Evolutionary conservation across 2,888 invertebrate genomes (phyloP).

Genomic region (Bombylius discolor): DNA sequence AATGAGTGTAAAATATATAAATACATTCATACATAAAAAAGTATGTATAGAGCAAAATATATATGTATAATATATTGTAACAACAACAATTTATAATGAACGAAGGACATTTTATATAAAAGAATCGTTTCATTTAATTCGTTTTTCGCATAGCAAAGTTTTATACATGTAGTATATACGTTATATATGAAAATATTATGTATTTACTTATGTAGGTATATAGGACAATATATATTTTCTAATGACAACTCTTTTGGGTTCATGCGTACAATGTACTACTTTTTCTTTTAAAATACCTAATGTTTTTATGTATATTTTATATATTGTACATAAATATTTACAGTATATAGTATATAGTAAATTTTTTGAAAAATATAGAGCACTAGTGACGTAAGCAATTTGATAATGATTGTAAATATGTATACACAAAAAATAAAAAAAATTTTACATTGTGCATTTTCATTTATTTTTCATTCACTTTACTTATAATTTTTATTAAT

Average conservation of each 20-base stretch:
- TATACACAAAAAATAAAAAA: neutral
- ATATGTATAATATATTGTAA: neutral
- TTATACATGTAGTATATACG: too few species aligned
- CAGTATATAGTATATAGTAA: neutral
- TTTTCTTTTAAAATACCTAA: neutral
- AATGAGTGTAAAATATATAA: neutral
- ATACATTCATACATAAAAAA: neutral
- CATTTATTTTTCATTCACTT: too few species aligned
- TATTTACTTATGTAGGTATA: too few species aligned
- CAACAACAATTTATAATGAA: too few species aligned
- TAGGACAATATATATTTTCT: too few species aligned
- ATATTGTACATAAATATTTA: neutral
- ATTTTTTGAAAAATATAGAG: neutral
- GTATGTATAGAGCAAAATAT: neutral
- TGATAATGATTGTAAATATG: neutral
- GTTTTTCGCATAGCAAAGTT: too few species aligned
- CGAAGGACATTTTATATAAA: too few species aligned
- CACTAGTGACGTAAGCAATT: neutral
- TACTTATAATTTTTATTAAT: too few species aligned
- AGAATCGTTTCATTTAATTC: too few species aligned
- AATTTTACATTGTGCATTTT: too few species aligned
- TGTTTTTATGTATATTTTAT: neutral
- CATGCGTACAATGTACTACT: slow-evolving; percentile 13
- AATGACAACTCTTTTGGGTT: neutral
- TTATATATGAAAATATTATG: too few species aligned